Base-by-base conservation (phyloP, 2,113 vertebrate genomes). In the Harpagus bidentatus region DNA sequence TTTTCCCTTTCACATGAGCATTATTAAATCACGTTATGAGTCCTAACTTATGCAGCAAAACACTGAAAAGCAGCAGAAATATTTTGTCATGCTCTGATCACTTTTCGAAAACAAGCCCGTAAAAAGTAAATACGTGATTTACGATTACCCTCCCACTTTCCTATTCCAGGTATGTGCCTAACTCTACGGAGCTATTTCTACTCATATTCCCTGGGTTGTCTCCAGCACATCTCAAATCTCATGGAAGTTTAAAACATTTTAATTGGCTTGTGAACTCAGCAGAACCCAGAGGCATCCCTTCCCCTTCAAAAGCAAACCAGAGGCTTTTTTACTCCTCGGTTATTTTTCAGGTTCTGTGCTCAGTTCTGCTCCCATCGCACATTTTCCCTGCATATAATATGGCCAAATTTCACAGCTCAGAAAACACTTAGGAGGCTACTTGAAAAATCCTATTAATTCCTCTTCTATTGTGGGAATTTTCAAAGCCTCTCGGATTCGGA, bases 41-140 rank as follows among this genome's bases (percentile, higher is more conserved):
- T 97, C 92, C 91, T 94, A 96, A 93, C 11, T 94, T 96, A 91
- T 10, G 95, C 97, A 98, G 97, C 96, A 97, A 96, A 97, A 97
- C 88, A 96, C 90, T 94, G 96, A 97, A 93, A 97, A 98, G 97
- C 97, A 97, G 97, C 96, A 97, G 77, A 92, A 96, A 97, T 94
- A 96, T 88, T 91, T 94, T 97, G 94, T 96, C 96, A 97, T 96
- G 96, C 97, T 97, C 94, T 96, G 95, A 91, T 97, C 73, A 77
- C 89, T 97, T 97, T 79, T 96, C 8, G 56, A 97, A 97, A 97
- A 92, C 34, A 92, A 94, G 84, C 82, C 89, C 82, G 96, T 82
- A 92, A 92, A 93, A 97, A 92, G 69, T 94, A 97, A 97, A 97
- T 92, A 96, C 1, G 58, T 29, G 50, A 97, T 95, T 88, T 93